Base-by-base conservation (phyloP, 2,797 vertebrate species). In the Pseudocheirus occidentalis region DNA sequence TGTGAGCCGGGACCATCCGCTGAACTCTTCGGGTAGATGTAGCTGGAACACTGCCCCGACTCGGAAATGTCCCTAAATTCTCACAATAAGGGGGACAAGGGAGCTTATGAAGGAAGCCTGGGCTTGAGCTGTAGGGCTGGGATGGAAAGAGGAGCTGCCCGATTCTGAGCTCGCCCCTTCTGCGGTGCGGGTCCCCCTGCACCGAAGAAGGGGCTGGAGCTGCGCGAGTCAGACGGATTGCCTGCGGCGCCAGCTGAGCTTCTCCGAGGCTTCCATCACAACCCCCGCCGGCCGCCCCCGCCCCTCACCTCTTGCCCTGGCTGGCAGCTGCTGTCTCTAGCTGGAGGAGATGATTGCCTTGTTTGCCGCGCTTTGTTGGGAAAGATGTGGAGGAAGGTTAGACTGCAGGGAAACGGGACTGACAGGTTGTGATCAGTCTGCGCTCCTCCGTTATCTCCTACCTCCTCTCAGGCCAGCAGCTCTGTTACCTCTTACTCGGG, bases 301-400 rank as follows among this genome's bases (percentile, higher is more conserved):
- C 90, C 66, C 73, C 62, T 2, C 24, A 66, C n/a, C 91, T 90
- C 59, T 46, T 89, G 89, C 91, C 93, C 0, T 11, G 55, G 92
- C 90, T 46, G 0, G 92, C n/a, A 87, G 93, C 96, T 96, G 93
- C 96, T 96, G 53, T 89, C 46, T 0, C 31, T 58, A 92, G 92
- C 95, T 95, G 58, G 29, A 56, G 95, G 93, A 96, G 95, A 27
- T 1, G 96, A 94, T 34, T 96, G 93, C 62, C 95, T 91, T 0
- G n/a, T 34, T 92, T 96, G 93, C 94, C 50, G 56, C 53, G 3
- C 94, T 93, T 96, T 24, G 93, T 92, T 97, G 95, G 96, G 97
- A 98, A 96, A 96, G 97, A 95, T 92, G 62, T 94, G 94, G 96
- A 94, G 97, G 96, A 97, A 96, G 97, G 91, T 58, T 59, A 96